Evolutionary conservation across 1,140 invertebrate genomes (phyloP).

Genomic region (Drosophila mauritiana): DNA sequence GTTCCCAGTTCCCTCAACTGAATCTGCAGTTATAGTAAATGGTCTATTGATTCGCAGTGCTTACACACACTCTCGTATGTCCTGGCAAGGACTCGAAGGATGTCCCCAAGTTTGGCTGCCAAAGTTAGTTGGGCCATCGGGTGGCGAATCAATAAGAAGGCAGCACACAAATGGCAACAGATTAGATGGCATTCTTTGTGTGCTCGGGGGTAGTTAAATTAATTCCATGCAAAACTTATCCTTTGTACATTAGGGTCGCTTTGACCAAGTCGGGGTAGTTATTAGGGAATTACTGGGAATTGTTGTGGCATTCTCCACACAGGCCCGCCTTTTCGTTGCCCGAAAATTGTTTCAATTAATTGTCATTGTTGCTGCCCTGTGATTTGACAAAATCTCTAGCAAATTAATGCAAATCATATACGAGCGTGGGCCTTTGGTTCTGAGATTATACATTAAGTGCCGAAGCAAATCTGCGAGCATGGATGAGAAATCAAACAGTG

Average conservation of each 20-base stretch:
- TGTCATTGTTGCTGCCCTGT: slow-evolving; percentile 66
- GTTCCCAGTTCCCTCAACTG: slow-evolving; percentile 22
- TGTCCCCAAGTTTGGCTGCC: slow-evolving; percentile 13
- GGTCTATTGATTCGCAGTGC: slow-evolving; percentile 71
- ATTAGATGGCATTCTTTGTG: slow-evolving; percentile 53
- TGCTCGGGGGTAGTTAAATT: slow-evolving; percentile 52
- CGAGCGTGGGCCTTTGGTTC: slow-evolving; percentile 3
- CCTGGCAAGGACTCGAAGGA: neutral
- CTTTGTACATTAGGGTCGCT: slow-evolving; percentile 35
- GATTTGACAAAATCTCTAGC: slow-evolving; percentile 44
- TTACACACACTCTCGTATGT: slow-evolving; percentile 14
- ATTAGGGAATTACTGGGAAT: slow-evolving; percentile 1
- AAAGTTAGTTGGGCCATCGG: slow-evolving; percentile 55
- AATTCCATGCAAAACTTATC: slow-evolving; percentile 77
- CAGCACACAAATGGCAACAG: slow-evolving; percentile 64
- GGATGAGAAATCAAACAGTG: slow-evolving; percentile 45
- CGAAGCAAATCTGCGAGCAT: slow-evolving; percentile 11
- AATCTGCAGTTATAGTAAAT: slow-evolving; percentile 68
- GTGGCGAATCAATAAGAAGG: slow-evolving; percentile 66
- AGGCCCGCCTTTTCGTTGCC: neutral
- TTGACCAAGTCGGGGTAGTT: slow-evolving; percentile 8
- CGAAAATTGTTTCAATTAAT: slow-evolving; percentile 76
- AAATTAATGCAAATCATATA: slow-evolving; percentile 62
- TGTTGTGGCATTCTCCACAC: neutral
- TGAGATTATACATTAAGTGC: slow-evolving; percentile 21